phyloP scores from a whole-genome alignment of 2,113 vertebrate genomes.

The Ceyx margarethae region DNA sequence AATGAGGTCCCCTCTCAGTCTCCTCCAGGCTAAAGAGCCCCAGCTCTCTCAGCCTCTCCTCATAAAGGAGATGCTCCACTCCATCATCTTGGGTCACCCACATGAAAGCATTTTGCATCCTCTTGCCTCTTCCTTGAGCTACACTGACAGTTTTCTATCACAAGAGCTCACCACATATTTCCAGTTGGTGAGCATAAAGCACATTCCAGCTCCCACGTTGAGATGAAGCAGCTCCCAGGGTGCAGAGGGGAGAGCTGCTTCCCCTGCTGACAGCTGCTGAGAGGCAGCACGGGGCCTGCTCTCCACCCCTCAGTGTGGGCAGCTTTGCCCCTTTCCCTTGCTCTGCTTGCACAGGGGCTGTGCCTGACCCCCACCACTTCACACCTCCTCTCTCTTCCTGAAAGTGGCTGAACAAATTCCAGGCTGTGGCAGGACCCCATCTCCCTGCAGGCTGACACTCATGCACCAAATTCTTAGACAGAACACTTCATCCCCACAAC shows the following conservation, averaged over 20 bases:
- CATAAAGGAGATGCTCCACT: too few species aligned
- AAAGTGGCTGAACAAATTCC: neutral
- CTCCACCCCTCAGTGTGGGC: rapidly evolving
- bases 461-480: neutral
- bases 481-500: neutral
- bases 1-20: too few species aligned
- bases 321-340: neutral
- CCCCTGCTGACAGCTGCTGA: neutral
- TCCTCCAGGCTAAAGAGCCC: too few species aligned
- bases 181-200: neutral
- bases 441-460: neutral
- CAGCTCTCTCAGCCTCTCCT: too few species aligned
- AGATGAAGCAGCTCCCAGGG: neutral
- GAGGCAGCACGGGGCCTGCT: neutral
- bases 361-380: neutral
- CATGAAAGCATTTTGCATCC: neutral
- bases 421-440: neutral
- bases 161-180: neutral
- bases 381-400: neutral
- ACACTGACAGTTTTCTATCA: neutral
- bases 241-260: neutral
- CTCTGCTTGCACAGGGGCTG: neutral
- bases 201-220: neutral
- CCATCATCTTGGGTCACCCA: neutral
- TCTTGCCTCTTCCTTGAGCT: neutral